Conservation (phyloP, 2,113 vertebrate genomes). For the Donacobius atricapilla region DNA sequence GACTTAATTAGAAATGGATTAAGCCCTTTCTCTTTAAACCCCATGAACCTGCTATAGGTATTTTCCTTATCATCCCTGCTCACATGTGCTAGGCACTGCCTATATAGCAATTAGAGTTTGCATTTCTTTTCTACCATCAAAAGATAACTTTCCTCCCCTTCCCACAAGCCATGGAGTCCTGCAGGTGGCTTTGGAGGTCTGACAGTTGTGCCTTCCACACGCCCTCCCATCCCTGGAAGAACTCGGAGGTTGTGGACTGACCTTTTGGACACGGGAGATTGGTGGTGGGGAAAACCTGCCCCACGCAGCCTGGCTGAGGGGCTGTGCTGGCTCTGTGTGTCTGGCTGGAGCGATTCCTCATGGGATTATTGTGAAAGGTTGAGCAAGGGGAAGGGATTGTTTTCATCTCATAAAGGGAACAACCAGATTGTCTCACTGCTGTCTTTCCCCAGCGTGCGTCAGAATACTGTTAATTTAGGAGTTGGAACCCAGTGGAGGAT, state of each 20-base stretch:
- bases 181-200: background rate
- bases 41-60: background rate
- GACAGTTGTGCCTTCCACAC: background rate
- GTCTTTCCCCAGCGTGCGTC: background rate
- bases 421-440: background rate
- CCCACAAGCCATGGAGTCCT: background rate
- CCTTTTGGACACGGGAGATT: background rate
- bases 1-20: constrained; percentile 19
- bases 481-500: background rate
- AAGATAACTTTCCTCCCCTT: background rate
- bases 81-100: background rate
- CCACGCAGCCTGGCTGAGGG: background rate
- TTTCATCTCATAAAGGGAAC: constrained; percentile 10
- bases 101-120: background rate
- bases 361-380: background rate
- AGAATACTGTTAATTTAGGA: constrained; percentile 24
- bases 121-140: background rate
- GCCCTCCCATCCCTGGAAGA: background rate
- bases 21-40: background rate
- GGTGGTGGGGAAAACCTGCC: background rate
- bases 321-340: background rate
- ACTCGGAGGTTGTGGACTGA: background rate
- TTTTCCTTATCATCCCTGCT: background rate
- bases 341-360: background rate
- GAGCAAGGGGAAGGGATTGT: background rate